Percentiles rank a stretch among this genome's conserved stretches.
phyloP scores from a whole-genome alignment of 2,888 invertebrate genomes.

The Gnatocerus cornutus region DNA sequence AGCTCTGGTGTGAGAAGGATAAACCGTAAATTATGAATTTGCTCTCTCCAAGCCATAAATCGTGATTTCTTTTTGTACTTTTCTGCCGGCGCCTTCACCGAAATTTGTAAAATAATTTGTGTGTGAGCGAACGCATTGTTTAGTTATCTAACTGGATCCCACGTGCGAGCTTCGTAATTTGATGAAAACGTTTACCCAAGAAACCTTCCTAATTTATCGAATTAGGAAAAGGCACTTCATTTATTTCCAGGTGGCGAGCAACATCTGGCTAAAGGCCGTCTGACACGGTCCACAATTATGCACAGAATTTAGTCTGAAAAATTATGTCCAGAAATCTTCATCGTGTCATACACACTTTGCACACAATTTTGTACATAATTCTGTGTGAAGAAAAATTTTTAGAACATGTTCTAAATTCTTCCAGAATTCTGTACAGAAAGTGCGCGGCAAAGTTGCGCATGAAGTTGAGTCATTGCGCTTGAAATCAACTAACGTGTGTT shows the following conservation, averaged over 20 bases:
- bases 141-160: conserved; percentile 33
- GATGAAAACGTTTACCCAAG: conserved; percentile 41
- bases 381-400: no score
- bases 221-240: conserved; percentile 43
- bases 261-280: conserved; percentile 24
- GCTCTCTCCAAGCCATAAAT: conserved; percentile 33
- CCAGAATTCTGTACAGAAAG: no score
- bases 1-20: conserved; percentile 9
- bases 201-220: conserved; percentile 46
- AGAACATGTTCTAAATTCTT: no score
- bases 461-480: no score
- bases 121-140: conserved; percentile 28
- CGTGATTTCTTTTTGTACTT: conserved; percentile 34
- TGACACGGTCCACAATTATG: no score
- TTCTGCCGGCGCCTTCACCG: conserved; percentile 8
- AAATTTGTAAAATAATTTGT: conserved; percentile 39
- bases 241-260: conserved; percentile 37
- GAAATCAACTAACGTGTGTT: no score
- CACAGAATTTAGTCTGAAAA: no score
- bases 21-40: conserved; percentile 32
- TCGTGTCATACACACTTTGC: no score
- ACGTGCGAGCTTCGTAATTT: conserved; percentile 16
- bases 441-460: no score
- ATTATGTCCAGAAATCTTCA: no score
- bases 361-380: no score